phyloP scores from a whole-genome alignment of 1,140 invertebrate genomes.

The Cydia fagiglandana region DNA sequence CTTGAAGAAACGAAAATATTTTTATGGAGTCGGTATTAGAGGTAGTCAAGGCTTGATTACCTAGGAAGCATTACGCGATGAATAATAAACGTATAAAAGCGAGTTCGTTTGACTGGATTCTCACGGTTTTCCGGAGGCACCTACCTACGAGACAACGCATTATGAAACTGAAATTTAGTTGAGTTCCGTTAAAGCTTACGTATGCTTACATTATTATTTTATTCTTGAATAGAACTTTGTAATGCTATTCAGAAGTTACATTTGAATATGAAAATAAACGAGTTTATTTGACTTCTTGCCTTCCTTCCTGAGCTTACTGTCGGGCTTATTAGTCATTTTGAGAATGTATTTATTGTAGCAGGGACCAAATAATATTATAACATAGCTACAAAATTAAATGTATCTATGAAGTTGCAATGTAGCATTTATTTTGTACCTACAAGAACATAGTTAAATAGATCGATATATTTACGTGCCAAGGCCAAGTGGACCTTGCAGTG shows the following conservation, averaged over 20 bases:
- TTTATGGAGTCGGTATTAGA: conserved; percentile 22
- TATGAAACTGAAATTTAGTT: neutral
- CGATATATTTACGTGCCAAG: conserved; percentile 19
- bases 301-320: too few relatives aligned
- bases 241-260: too few relatives aligned
- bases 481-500: conserved; percentile 12
- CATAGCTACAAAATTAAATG: neutral
- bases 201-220: neutral
- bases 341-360: too few relatives aligned
- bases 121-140: conserved; percentile 4
- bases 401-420: neutral
- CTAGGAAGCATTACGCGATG: conserved; percentile 22
- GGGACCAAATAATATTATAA: too few relatives aligned
- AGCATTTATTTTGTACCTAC: neutral
- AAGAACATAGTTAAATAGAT: conserved; percentile 5
- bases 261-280: too few relatives aligned
- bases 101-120: neutral
- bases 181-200: neutral
- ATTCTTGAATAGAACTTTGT: too few relatives aligned
- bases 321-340: too few relatives aligned
- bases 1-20: neutral
- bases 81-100: conserved; percentile 17
- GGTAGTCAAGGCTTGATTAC: conserved; percentile 23
- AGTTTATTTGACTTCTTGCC: too few relatives aligned
- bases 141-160: neutral